Base-by-base conservation (phyloP, 1,140 invertebrate genomes). In the Diprion similis region DNA sequence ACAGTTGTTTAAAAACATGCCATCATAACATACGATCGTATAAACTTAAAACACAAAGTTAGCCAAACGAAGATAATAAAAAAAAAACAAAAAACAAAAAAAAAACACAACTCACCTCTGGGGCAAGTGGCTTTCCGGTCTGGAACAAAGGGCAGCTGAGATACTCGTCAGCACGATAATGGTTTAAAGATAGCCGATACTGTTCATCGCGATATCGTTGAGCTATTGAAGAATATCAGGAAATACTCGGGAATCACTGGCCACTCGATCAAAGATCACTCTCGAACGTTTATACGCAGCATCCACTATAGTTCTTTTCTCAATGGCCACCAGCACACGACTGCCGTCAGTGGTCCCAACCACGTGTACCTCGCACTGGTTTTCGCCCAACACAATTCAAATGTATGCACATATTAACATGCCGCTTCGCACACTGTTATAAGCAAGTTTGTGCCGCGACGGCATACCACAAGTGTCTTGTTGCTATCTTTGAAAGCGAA, bases 101-200 rank as follows among this genome's bases (percentile, higher is more conserved):
- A n/a, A n/a, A n/a, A n/a, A n/a, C n/a, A n/a, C n/a, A n/a, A 59
- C 51, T 59, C 51, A 59, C 51, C 51, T 59, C 51, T 59, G 51
- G 51, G 51, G 51, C 51, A 59, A 59, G 51, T 59, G 51, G 51
- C 51, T 17, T 59, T 59, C 51, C n/a, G 51, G 11, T 59, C n/a
- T 59, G 9, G n/a, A 59, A 59, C 51, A 59, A 59, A 59, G 51
- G 51, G 9, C 11, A 15, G n/a, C 9, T 59, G 51, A 59, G 11
- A 17, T 59, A 9, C 8, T 59, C 6, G 24, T 37, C 24, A 6
- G 24, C 24, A 37, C 24, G 6, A 37, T 37, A 59, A 17, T 0
- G 6, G 9, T 59, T 17, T 17, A 59, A 59, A 59, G 9, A 59
- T 15, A 59, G 6, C n/a, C 4, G 11, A 17, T 13, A 59, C n/a